Percentiles rank a stretch among this genome's conserved stretches.
These are phyloP conservation scores for Prionace glauca DNA, from an alignment of 2,797 vertebrate species.

Conservation along the genomic window DNA sequence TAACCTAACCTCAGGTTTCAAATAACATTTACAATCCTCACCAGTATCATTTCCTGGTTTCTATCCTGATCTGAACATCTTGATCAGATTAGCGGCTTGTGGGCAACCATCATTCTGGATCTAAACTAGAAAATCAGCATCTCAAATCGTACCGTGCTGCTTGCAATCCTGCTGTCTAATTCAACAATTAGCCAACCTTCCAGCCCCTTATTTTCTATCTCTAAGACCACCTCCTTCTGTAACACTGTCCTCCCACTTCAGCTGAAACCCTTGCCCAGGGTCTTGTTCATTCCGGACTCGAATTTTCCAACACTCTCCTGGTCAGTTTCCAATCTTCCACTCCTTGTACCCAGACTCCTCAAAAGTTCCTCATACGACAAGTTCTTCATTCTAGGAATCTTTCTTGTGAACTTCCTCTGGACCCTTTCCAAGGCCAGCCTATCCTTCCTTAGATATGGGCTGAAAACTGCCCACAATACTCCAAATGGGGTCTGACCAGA, in stretches of 20 bases:
- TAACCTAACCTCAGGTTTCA: constrained; percentile 18
- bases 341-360: too few species aligned
- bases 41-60: not conserved
- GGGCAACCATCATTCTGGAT: not conserved
- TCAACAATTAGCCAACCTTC: not conserved
- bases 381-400: too few species aligned
- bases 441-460: too few species aligned
- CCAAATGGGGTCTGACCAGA: too few species aligned
- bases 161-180: not conserved
- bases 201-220: not conserved
- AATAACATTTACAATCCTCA: not conserved
- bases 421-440: too few species aligned
- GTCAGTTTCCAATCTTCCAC: not conserved
- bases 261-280: not conserved
- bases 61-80: not conserved
- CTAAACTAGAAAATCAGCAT: not conserved
- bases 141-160: not conserved
- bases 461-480: too few species aligned
- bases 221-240: not conserved
- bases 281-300: not conserved
- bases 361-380: too few species aligned
- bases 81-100: not conserved
- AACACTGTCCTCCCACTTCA: not conserved
- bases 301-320: not conserved
- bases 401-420: too few species aligned